Evolutionary conservation across 2,113 vertebrate genomes (phyloP).

Genomic region (Paraplagusia blochii): DNA sequence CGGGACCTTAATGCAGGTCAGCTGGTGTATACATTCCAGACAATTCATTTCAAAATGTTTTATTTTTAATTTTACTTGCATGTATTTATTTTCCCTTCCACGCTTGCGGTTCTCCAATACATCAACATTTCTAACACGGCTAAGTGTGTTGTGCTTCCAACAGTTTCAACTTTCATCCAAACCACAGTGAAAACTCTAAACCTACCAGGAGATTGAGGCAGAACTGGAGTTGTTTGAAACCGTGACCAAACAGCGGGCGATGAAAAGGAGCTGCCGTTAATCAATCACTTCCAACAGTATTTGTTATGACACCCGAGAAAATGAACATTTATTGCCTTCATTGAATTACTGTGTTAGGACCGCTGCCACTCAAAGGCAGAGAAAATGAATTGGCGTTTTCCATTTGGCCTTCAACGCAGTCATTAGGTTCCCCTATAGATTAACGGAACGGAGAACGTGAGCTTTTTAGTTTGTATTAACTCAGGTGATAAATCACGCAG

Average conservation of each 20-base stretch:
- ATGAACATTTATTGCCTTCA: not conserved
- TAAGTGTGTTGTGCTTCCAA: slow-evolving; percentile 2
- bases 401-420: too few species aligned
- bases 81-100: too few species aligned
- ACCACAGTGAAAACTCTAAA: too few species aligned
- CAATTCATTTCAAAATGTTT: too few species aligned
- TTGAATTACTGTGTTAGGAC: not conserved
- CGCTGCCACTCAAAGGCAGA: not conserved
- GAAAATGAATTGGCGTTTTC: not conserved
- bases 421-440: too few species aligned
- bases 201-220: too few species aligned
- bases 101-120: not conserved
- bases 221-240: not conserved
- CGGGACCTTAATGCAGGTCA: too few species aligned
- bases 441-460: too few species aligned
- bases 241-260: not conserved
- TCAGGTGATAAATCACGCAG: not conserved
- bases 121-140: not conserved
- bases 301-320: slow-evolving; percentile 5
- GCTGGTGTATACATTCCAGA: too few species aligned
- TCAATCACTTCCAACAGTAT: slow-evolving; percentile 7
- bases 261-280: not conserved
- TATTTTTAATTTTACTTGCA: too few species aligned
- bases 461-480: too few species aligned
- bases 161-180: not conserved